Conservation (phyloP, 2,113 vertebrate genomes). For the Tragulus kanchil region DNA sequence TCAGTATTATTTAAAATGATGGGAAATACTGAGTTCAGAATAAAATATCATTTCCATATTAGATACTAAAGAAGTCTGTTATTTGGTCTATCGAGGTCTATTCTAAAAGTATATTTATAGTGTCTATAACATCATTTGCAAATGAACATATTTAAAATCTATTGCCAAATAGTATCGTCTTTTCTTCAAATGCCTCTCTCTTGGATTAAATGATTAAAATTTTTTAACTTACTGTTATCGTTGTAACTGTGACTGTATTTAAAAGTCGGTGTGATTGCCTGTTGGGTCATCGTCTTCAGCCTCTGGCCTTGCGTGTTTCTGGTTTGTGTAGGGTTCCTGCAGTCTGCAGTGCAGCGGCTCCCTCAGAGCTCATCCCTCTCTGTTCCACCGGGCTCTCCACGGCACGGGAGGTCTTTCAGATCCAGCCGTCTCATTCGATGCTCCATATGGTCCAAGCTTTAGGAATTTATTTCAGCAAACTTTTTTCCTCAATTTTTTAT, state of each 20-base stretch:
- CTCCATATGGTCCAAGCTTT: slow-evolving; percentile 70
- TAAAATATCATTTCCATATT: slow-evolving; percentile 62
- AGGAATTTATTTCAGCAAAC: slow-evolving; percentile 63
- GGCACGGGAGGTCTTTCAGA: slow-evolving; percentile 74
- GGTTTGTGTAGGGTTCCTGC: slow-evolving; percentile 65
- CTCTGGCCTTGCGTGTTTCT: slow-evolving; percentile 73
- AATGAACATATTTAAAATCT: slow-evolving; percentile 67
- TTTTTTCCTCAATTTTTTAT: slow-evolving; percentile 33
- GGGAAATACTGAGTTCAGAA: slow-evolving; percentile 54
- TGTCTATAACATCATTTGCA: slow-evolving; percentile 61
- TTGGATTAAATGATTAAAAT: slow-evolving; percentile 37
- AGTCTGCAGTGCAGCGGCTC: slow-evolving; percentile 78
- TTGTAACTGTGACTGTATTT: not conserved
- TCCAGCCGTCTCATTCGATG: slow-evolving; percentile 76
- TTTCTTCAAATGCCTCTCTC: slow-evolving; percentile 62
- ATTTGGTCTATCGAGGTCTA: slow-evolving; percentile 76
- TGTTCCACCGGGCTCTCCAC: slow-evolving; percentile 76
- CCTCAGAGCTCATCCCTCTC: slow-evolving; percentile 70
- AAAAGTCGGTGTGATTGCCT: not conserved
- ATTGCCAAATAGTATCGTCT: slow-evolving; percentile 70
- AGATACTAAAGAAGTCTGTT: slow-evolving; percentile 72
- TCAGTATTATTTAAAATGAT: slow-evolving; percentile 77
- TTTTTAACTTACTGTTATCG: slow-evolving; percentile 30
- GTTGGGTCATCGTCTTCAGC: not conserved
- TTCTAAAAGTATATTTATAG: slow-evolving; percentile 69